These are phyloP conservation scores for Emydocephalus ijimae DNA, from an alignment of 2,113 vertebrate genomes.

Conservation along the genomic window DNA sequence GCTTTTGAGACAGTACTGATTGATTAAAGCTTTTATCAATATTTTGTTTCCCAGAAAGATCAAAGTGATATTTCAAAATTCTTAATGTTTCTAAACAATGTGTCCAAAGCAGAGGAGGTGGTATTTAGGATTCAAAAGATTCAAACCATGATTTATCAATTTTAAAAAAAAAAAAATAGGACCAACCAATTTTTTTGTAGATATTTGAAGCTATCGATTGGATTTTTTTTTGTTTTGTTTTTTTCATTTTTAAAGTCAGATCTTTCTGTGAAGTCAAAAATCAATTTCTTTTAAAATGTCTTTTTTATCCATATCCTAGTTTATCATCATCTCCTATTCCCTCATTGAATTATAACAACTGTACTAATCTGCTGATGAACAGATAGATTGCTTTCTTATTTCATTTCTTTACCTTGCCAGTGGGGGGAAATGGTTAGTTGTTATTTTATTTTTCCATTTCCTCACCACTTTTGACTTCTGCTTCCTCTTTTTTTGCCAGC, in stretches of 20 bases:
- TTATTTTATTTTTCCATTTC: constrained; percentile 32
- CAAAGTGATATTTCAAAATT: background rate
- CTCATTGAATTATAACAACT: background rate
- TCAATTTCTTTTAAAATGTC: background rate
- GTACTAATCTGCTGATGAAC: background rate
- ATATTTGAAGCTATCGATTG: background rate
- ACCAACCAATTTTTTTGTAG: background rate
- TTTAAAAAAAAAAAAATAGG: background rate
- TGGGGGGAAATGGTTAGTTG: background rate
- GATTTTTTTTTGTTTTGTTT: background rate
- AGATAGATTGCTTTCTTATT: background rate
- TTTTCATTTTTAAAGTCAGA: background rate
- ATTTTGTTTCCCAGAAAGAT: background rate
- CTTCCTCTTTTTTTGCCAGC: background rate
- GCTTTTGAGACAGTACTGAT: background rate
- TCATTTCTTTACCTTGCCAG: background rate
- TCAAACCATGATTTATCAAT: background rate
- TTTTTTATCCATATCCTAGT: background rate
- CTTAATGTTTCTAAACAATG: background rate
- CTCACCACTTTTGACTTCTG: background rate
- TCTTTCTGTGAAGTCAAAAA: background rate
- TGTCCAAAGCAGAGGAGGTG: background rate
- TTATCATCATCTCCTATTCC: background rate
- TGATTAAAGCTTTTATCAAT: background rate
- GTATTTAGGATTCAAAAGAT: background rate